These are phyloP conservation scores for human DNA, from an alignment of 2,113 vertebrate species.

Conservation along the genomic window DNA sequence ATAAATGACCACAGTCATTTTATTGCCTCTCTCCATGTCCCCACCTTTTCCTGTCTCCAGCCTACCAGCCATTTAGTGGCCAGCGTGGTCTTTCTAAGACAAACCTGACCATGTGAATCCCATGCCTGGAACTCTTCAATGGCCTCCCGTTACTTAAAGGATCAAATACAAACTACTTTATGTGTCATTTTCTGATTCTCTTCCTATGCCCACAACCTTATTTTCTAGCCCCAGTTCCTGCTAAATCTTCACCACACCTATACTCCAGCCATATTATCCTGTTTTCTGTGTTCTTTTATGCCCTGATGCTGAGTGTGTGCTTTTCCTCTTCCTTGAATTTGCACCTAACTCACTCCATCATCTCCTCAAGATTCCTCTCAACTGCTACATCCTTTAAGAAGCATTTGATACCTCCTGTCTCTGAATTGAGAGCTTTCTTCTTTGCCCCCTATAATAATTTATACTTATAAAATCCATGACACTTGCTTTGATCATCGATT, in stretches of 20 bases:
- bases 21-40: neutral
- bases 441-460: neutral
- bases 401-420: neutral
- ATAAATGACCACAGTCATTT: fast-evolving
- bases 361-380: neutral
- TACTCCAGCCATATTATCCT: too few relatives aligned
- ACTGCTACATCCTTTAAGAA: neutral
- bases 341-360: too few relatives aligned
- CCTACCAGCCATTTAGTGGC: neutral
- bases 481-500: neutral
- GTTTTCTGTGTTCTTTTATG: neutral
- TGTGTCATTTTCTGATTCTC: neutral
- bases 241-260: neutral
- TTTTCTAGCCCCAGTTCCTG: neutral
- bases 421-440: neutral
- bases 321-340: neutral
- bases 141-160: neutral
- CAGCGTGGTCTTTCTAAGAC: neutral
- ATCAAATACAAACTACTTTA: neutral
- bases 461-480: neutral
- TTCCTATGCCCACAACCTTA: neutral
- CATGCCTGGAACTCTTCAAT: neutral
- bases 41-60: neutral
- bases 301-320: fast-evolving
- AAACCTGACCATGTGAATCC: neutral